phyloP scores from a whole-genome alignment of 1,140 invertebrate species.

The Protaetia brevitarsis region DNA sequence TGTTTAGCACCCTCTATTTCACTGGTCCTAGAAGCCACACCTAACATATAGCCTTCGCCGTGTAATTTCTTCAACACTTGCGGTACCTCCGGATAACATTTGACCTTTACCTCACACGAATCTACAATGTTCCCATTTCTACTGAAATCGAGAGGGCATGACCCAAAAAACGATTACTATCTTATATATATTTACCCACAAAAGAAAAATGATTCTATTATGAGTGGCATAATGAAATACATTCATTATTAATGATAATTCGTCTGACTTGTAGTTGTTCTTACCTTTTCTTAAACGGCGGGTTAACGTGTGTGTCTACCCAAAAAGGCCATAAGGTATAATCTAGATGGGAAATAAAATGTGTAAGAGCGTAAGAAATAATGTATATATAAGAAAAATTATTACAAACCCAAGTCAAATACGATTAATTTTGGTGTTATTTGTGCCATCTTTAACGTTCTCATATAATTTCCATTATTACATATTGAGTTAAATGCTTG shows the following conservation, averaged over 20 bases:
- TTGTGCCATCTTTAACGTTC: not conserved
- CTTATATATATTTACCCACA: too few species aligned
- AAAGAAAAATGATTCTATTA: too few species aligned
- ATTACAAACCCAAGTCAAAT: constrained; percentile 27
- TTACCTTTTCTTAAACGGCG: constrained; percentile 60
- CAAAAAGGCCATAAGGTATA: constrained; percentile 77
- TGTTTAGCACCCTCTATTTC: constrained; percentile 64
- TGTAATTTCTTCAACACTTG: constrained; percentile 58
- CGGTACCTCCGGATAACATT: constrained; percentile 60
- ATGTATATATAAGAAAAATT: not conserved
- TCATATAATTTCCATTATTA: not conserved
- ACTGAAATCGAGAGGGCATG: too few species aligned
- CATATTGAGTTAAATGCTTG: not conserved
- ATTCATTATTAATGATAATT: too few species aligned
- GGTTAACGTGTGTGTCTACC: constrained; percentile 68
- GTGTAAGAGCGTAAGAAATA: not conserved
- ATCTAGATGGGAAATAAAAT: constrained; percentile 55
- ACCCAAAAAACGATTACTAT: too few species aligned
- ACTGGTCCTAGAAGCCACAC: constrained; percentile 65
- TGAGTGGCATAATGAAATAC: too few species aligned
- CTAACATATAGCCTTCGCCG: constrained; percentile 57
- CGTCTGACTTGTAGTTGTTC: not conserved
- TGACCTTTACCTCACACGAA: constrained; percentile 51
- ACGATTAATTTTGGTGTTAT: constrained; percentile 26
- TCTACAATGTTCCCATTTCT: constrained; percentile 55